Percentiles rank a stretch among this genome's conserved stretches.
Conservation (phyloP, 2,797 vertebrate species). For the Falco columbarius region DNA sequence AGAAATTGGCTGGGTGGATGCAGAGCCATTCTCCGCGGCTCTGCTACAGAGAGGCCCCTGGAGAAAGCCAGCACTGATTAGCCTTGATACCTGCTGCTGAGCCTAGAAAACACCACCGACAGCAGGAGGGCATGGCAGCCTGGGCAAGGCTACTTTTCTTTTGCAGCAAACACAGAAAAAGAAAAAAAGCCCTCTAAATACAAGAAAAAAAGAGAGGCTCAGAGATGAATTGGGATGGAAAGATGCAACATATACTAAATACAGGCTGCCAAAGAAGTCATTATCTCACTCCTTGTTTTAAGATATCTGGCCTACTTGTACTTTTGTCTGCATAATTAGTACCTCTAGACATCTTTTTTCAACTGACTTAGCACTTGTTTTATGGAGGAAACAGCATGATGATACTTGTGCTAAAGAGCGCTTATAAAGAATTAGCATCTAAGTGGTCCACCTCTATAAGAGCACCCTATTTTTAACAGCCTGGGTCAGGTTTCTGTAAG, state of each 20-base stretch:
- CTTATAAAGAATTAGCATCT: background rate
- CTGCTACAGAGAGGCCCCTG: background rate
- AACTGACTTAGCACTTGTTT: slow-evolving; percentile 4
- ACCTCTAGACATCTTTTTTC: background rate
- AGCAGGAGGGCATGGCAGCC: background rate
- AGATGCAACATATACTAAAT: background rate
- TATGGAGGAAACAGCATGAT: slow-evolving; percentile 16
- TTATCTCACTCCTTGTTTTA: slow-evolving; percentile 1
- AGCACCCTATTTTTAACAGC: background rate
- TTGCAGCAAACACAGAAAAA: background rate
- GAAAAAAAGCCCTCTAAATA: background rate
- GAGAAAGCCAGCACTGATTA: background rate
- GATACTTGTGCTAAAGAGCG: background rate
- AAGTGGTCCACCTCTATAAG: background rate
- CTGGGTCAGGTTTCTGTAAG: background rate
- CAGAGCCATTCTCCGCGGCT: background rate
- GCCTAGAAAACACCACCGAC: background rate
- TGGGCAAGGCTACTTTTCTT: background rate
- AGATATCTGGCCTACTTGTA: slow-evolving; percentile 9
- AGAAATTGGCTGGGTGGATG: background rate
- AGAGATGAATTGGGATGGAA: background rate
- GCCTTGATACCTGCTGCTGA: background rate
- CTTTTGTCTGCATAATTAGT: slow-evolving; percentile 53
- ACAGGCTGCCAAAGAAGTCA: background rate
- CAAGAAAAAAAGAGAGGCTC: background rate